These are phyloP conservation scores for Corydoras maculifer DNA, from an alignment of 2,113 vertebrate genomes.

Conservation along the genomic window DNA sequence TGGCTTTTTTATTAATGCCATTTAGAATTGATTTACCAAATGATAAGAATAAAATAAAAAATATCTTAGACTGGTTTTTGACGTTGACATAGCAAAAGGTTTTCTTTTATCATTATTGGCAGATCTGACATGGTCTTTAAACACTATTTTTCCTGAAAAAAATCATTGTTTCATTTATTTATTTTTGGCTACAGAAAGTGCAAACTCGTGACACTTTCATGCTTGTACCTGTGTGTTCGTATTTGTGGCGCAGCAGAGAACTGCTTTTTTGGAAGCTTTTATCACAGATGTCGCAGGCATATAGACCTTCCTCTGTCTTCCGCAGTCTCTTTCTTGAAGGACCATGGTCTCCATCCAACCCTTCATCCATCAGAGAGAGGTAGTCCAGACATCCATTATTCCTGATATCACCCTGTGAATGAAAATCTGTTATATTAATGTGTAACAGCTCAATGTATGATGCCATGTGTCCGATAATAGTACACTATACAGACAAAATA, in stretches of 20 bases:
- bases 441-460: no score
- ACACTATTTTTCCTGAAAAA: background rate
- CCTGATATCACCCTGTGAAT: constrained; percentile 55
- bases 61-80: no score
- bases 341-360: constrained; percentile 56
- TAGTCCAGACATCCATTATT: constrained; percentile 57
- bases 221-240: constrained; percentile 72
- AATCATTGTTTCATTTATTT: background rate
- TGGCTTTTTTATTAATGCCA: no score
- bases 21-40: no score
- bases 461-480: no score
- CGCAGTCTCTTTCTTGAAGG: constrained; percentile 63
- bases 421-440: no score
- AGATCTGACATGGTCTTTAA: no score
- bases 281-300: constrained; percentile 74
- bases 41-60: no score
- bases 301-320: constrained; percentile 73
- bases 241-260: constrained; percentile 75
- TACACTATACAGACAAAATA: no score
- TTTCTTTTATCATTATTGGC: no score
- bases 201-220: background rate
- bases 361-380: constrained; percentile 62
- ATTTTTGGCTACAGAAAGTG: background rate
- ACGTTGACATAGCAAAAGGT: no score
- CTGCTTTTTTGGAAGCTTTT: constrained; percentile 81